Conservation (phyloP, 2,113 vertebrate species). For the Protomyctophum bolini region DNA sequence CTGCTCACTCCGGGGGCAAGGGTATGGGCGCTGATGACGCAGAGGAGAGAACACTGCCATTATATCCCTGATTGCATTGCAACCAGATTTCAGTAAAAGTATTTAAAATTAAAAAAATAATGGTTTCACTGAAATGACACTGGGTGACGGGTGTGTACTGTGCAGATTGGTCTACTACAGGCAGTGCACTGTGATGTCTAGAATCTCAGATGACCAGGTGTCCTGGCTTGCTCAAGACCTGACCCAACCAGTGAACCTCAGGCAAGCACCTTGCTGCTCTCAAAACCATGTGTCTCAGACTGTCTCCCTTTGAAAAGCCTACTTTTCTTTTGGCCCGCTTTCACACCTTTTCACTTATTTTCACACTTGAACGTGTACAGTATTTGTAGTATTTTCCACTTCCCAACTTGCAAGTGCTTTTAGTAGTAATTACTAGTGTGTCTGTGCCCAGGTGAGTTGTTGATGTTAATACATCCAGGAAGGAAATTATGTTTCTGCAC, state of each 20-base stretch:
- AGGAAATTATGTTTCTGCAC: too few species aligned
- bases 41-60: too few species aligned
- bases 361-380: too few species aligned
- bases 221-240: not conserved
- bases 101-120: not conserved
- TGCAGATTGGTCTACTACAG: not conserved
- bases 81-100: not conserved
- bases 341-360: too few species aligned
- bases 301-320: conserved; percentile 1
- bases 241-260: conserved; percentile 9
- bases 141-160: not conserved
- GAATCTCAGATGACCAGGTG: not conserved
- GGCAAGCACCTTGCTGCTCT: not conserved
- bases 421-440: too few species aligned
- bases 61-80: too few species aligned
- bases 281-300: not conserved
- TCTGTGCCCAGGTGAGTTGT: too few species aligned
- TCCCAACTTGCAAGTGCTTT: too few species aligned
- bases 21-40: too few species aligned
- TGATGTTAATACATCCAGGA: too few species aligned
- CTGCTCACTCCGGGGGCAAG: too few species aligned
- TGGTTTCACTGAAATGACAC: not conserved
- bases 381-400: too few species aligned
- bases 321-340: not conserved
- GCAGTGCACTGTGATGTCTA: not conserved